A percentile compares a stretch with the other conserved stretches of the same genome.
These are phyloP conservation scores for Drosophila pectinifera DNA, from an alignment of 1,140 invertebrate species.

Conservation along the genomic window DNA sequence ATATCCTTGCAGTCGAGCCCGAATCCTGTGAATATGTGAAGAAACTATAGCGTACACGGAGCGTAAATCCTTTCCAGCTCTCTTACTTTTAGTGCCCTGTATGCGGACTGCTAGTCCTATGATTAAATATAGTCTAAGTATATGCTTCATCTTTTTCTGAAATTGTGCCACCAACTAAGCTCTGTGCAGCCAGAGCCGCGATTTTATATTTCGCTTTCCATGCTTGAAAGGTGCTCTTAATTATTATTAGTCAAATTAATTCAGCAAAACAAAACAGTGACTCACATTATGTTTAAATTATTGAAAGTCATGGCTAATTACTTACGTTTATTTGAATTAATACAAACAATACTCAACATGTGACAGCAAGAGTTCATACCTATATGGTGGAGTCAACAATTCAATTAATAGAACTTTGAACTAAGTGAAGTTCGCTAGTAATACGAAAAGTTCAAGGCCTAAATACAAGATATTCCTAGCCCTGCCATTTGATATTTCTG, in stretches of 20 bases:
- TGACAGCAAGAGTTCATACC: neutral
- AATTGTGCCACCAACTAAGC: constrained; percentile 20
- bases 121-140: constrained; percentile 8
- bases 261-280: neutral
- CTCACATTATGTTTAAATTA: neutral
- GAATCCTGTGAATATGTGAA: constrained; percentile 30
- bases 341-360: neutral
- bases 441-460: constrained; percentile 26
- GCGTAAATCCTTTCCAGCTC: neutral
- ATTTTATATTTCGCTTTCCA: constrained; percentile 36
- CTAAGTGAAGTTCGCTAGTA: constrained; percentile 9
- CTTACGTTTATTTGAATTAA: neutral
- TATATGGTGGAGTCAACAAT: neutral
- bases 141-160: constrained; percentile 6
- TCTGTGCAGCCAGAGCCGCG: neutral
- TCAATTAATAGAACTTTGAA: constrained; percentile 9
- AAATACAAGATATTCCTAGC: neutral
- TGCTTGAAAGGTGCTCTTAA: constrained; percentile 26
- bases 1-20: constrained; percentile 56
- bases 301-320: constrained; percentile 8
- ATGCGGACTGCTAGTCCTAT: neutral
- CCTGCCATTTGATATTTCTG: constrained; percentile 1
- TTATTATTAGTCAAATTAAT: constrained; percentile 34
- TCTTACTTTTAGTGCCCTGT: constrained; percentile 49
- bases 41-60: no score